A percentile compares a stretch with the other conserved stretches of the same genome.
Conservation (phyloP, 2,888 invertebrate genomes). For the Noctua pronuba region DNA sequence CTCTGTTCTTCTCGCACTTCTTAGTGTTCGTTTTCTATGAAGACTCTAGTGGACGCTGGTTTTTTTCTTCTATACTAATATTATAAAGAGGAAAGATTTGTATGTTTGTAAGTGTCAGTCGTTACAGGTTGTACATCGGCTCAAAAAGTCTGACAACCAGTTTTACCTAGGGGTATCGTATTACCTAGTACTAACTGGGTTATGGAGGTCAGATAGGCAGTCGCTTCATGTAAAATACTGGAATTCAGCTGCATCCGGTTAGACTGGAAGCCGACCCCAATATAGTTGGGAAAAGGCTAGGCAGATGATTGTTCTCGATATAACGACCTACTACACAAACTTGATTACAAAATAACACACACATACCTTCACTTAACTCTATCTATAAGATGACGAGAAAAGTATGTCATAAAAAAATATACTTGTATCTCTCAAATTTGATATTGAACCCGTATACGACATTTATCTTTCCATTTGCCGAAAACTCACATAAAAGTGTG, state of each 20-base stretch:
- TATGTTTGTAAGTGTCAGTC: no score
- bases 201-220: no score
- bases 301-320: no score
- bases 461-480: constrained; percentile 54
- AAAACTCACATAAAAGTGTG: constrained; percentile 53
- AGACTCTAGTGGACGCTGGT: neutral
- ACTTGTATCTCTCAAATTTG: constrained; percentile 32
- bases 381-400: constrained; percentile 16
- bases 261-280: no score
- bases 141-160: no score
- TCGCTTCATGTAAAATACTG: no score
- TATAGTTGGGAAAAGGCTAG: no score
- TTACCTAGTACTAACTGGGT: no score
- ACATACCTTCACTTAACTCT: neutral
- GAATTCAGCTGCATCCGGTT: no score
- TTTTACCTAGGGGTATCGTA: no score
- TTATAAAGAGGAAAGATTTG: no score
- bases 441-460: constrained; percentile 43
- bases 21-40: constrained; percentile 14
- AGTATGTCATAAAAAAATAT: constrained; percentile 32
- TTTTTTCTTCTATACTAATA: neutral
- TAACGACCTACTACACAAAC: neutral
- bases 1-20: neutral
- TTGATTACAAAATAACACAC: constrained; percentile 17
- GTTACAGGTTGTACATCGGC: no score